phyloP scores from a whole-genome alignment of 2,113 vertebrate genomes.

The Halcyon malimbica region DNA sequence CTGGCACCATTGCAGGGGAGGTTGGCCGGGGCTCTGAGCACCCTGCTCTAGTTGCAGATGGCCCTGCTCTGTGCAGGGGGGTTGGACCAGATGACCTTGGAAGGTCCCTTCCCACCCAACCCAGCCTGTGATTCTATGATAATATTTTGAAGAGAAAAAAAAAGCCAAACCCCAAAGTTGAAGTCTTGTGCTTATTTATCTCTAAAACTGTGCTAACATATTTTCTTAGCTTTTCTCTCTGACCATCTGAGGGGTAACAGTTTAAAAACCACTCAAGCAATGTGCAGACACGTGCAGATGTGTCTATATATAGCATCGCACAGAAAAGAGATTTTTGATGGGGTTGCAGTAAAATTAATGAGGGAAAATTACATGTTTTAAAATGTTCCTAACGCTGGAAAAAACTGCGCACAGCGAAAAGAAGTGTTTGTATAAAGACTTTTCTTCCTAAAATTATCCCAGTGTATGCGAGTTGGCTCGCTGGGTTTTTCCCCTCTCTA shows the following conservation, averaged over 20 bases:
- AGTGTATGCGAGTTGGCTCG: neutral
- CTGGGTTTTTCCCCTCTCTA: constrained; percentile 35
- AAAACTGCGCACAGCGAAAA: constrained; percentile 33
- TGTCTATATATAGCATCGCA: neutral
- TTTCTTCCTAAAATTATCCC: constrained; percentile 33
- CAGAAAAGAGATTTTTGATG: neutral
- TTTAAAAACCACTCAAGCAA: neutral
- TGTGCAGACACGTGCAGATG: neutral
- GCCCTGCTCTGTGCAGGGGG: neutral
- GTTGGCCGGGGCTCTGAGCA: neutral
- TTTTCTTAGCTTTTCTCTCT: neutral
- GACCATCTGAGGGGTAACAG: neutral
- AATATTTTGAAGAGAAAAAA: neutral
- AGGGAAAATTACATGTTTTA: constrained; percentile 38
- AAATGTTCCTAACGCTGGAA: constrained; percentile 13
- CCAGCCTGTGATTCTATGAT: neutral
- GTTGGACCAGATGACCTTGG: neutral
- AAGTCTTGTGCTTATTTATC: neutral
- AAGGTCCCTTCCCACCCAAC: neutral
- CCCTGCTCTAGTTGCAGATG: neutral
- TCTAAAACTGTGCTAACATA: neutral
- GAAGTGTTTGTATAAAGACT: constrained; percentile 4
- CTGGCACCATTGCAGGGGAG: neutral
- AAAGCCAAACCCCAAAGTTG: neutral
- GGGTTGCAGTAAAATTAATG: neutral